Evolutionary conservation across 2,888 invertebrate genomes (phyloP), one percentile per base, ranked within the genome.

Genomic region (Nephrotoma flavescens): DNA sequence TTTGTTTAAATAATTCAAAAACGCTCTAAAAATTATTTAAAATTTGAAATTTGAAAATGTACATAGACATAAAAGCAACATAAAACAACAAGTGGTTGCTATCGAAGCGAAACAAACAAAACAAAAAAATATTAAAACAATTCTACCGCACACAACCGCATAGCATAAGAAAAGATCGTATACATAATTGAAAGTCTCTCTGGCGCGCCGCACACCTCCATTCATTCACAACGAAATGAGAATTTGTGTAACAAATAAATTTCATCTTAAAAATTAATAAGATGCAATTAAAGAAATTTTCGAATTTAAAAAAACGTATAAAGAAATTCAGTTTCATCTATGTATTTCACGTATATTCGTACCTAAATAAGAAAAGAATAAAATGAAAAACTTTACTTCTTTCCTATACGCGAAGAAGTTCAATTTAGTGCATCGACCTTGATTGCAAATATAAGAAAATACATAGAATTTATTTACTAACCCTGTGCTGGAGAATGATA

Each of bases 351-450:
- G 31, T 15, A 52, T 15, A 52, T 52, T 6, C 52, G 15, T 71
- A 71, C 31, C 19, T 71, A 71, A 4, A 31, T 71, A 71, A 31
- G 31, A 71, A 31, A 31, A 71, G 19, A 71, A 71, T 31, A 71
- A 71, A 71, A 31, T 71, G 71, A 71, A 31, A 71, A 31, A 71
- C 71, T 31, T 71, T 71, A 57, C 52, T 57, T 57, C 47, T 57
- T 57, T 15, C 6, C 52, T 15, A 57, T 71, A 31, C 71, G 71
- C 31, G 31, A 31, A 42, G 41, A 84, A 84, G 84, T 84, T 84
- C 84, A 84, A 42, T 84, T 41, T 84, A 84, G 84, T 84, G 84
- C 84, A 84, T 84, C 84, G 84, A 84, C 84, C 84, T 84, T 84
- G 84, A 42, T 84, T 84, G 84, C 42, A 84, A 84, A 42, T 42